Evolutionary conservation across 2,797 vertebrate genomes (phyloP), one percentile per base, ranked within the genome.

Genomic region (Phoeniculus purpureus): DNA sequence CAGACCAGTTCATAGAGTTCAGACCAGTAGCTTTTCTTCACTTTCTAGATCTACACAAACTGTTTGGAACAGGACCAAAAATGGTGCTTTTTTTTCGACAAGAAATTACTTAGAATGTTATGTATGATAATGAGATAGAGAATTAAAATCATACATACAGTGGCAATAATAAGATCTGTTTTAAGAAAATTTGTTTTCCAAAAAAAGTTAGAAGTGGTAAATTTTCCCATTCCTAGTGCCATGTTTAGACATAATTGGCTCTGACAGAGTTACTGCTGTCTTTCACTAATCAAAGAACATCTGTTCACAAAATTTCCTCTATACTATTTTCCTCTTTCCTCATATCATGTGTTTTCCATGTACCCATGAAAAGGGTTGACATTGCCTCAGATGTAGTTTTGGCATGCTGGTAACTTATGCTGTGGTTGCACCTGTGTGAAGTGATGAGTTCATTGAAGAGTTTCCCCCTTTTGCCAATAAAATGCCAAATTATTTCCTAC

Each of bases 401-500:
- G 83, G 50, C 79, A 31, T 13, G 17, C 19, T 62, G 19, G 52
- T 34, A 73, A 82, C 61, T 83, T 82, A 83, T 4, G 4, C 70
- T 87, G 50, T 79, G 70, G 54, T 91, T 93, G 59, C 65, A 92
- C 72, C 85, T 92, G 31, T 81, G 86, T 29, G 73, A 80, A 72
- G 37, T 14, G 47, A 67, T 71, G 55, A 31, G 43, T 94, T 92
- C 20, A 8, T 65, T 94, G 59, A 83, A 89, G 74, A 32, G 14
- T 20, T 80, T 91, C 77, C 6, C 29, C n/a, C 20, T 14, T 70
- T 80, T 61, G 58, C 68, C 93, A 95, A 17, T 83, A 83, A 85
- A 94, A 88, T 75, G 81, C 54, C 75, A 92, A 77, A 77, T 88
- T 81, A 79, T 87, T 93, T 92, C 72, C 64, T 83, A 52, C 23